phyloP scores from a whole-genome alignment of 2,113 vertebrate genomes.

The Tenrec ecaudatus region DNA sequence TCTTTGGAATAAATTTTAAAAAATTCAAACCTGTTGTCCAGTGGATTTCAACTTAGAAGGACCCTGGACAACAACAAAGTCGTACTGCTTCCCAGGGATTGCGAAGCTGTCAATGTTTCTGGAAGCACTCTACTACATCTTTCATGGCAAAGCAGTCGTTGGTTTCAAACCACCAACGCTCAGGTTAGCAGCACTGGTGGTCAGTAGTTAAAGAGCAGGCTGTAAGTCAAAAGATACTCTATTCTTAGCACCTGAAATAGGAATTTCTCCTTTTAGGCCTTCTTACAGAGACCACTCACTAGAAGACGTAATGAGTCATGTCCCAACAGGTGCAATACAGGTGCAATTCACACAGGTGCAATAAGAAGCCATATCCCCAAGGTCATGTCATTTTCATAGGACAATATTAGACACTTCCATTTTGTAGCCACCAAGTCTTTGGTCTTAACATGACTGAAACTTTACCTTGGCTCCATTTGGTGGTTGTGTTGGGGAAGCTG shows the following conservation, averaged over 20 bases:
- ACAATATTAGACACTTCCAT: not conserved
- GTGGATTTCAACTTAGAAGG: not conserved
- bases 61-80: not conserved
- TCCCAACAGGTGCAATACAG: no score
- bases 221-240: not conserved
- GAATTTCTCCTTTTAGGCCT: not conserved
- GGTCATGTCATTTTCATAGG: not conserved
- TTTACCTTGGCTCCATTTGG: constrained; percentile 79
- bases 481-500: not conserved
- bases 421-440: fast-evolving
- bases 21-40: not conserved
- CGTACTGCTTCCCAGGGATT: not conserved
- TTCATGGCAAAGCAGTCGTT: not conserved
- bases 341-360: no score
- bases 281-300: not conserved
- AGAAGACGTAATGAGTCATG: not conserved
- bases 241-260: not conserved
- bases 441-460: not conserved
- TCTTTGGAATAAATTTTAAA: no score
- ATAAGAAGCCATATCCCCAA: not conserved
- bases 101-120: not conserved
- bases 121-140: not conserved
- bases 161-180: not conserved
- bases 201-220: not conserved
- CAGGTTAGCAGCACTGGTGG: not conserved